Percentiles rank a stretch among this genome's conserved stretches.
Conservation (phyloP, 1,140 invertebrate genomes). For the Hycleus phaleratus region DNA sequence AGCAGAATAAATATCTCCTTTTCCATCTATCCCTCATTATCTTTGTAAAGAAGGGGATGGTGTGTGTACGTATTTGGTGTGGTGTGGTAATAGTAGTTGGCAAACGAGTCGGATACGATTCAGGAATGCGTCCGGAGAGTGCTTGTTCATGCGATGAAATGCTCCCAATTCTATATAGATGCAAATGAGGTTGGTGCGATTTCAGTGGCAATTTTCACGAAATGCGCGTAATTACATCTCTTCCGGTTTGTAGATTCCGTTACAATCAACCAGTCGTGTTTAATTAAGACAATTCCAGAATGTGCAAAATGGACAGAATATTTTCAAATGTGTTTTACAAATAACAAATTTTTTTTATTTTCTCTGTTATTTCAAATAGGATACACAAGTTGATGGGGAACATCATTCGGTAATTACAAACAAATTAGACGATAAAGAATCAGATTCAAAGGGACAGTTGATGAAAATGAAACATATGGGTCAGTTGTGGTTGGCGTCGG, state of each 20-base stretch:
- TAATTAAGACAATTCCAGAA: constrained; percentile 20
- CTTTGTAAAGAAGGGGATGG: no score
- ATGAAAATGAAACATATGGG: constrained; percentile 48
- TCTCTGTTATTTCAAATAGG: constrained; percentile 23
- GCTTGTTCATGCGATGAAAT: constrained; percentile 21
- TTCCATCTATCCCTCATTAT: no score
- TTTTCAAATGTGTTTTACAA: no score
- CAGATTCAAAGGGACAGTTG: constrained; percentile 36
- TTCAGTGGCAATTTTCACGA: constrained; percentile 30
- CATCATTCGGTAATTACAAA: constrained; percentile 22
- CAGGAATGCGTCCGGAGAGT: constrained; percentile 19
- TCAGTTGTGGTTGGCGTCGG: constrained; percentile 48
- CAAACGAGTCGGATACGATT: constrained; percentile 6
- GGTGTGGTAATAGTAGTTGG: no score
- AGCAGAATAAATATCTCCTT: no score
- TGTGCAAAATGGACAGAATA: no score
- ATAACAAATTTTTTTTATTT: neutral
- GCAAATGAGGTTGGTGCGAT: constrained; percentile 30
- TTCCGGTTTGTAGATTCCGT: constrained; percentile 28
- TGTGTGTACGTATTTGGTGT: no score
- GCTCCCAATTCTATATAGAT: constrained; percentile 28
- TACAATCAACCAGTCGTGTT: constrained; percentile 18
- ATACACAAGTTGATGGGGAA: constrained; percentile 40
- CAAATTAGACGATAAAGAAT: constrained; percentile 34
- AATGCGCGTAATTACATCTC: constrained; percentile 33